Conservation (phyloP, 2,113 vertebrate genomes). For the Malurus cyaneus region DNA sequence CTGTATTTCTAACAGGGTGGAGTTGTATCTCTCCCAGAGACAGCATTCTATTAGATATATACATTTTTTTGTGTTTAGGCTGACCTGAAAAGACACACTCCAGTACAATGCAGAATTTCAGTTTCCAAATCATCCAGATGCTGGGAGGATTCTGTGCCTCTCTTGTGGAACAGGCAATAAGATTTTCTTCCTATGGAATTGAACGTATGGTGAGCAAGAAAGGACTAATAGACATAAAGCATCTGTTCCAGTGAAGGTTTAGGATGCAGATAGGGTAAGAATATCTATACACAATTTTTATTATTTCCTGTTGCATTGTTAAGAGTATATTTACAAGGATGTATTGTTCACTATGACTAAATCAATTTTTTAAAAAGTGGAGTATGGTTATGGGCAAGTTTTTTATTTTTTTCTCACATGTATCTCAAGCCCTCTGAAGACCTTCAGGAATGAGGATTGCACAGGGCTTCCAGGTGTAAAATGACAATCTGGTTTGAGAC, state of each 20-base stretch:
- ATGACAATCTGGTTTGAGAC: not conserved
- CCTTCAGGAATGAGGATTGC: accelerated
- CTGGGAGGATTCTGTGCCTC: not conserved
- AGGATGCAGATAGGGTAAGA: not conserved
- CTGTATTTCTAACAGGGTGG: not conserved
- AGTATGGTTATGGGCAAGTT: not conserved
- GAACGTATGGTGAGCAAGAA: not conserved
- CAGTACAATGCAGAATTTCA: not conserved
- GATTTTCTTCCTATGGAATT: not conserved
- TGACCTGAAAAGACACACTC: not conserved
- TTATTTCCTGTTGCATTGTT: not conserved
- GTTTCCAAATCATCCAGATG: not conserved
- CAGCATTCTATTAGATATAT: not conserved
- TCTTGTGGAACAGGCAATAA: not conserved
- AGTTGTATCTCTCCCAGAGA: not conserved
- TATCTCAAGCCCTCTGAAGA: not conserved
- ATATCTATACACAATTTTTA: not conserved
- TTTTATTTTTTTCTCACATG: not conserved
- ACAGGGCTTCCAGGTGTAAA: not conserved
- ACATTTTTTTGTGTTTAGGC: not conserved
- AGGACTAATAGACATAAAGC: not conserved
- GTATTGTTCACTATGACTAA: not conserved
- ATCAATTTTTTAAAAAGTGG: not conserved
- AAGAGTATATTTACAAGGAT: not conserved
- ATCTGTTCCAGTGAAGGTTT: not conserved